These are phyloP conservation scores for Knipowitschia caucasica DNA, from an alignment of 2,797 vertebrate species.

Conservation along the genomic window DNA sequence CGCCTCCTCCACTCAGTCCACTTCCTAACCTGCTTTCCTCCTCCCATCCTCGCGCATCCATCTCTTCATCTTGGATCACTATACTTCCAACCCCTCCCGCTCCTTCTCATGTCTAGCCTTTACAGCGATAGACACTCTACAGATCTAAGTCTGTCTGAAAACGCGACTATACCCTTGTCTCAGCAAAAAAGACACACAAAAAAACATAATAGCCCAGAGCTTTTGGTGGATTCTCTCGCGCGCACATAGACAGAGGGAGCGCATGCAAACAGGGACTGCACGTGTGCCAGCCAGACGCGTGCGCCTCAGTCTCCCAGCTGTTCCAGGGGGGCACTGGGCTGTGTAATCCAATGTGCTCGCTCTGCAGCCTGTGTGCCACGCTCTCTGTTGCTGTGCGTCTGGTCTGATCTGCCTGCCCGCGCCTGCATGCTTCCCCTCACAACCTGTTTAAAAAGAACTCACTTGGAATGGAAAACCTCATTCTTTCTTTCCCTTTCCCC, in stretches of 20 bases:
- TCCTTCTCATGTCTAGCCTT: conserved; percentile 31
- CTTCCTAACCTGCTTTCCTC: conserved; percentile 24
- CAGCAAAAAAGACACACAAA: too few species aligned
- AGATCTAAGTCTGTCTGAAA: conserved; percentile 40
- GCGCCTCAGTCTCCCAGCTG: conserved; percentile 65
- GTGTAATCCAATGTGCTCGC: conserved; percentile 73
- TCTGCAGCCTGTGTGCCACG: conserved; percentile 65
- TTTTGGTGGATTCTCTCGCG: conserved; percentile 8
- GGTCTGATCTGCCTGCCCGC: conserved; percentile 80
- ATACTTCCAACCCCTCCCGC: conserved; percentile 2
- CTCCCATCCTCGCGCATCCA: conserved; percentile 39
- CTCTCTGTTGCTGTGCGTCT: conserved; percentile 80
- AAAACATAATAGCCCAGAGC: too few species aligned
- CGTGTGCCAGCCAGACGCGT: conserved; percentile 51
- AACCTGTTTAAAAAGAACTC: conserved; percentile 63
- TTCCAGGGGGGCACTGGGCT: conserved; percentile 58
- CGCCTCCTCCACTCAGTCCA: conserved; percentile 50
- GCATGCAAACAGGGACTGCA: conserved; percentile 58
- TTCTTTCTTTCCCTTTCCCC: not conserved
- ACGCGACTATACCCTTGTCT: too few species aligned
- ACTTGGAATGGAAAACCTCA: not conserved
- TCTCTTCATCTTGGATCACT: conserved; percentile 50
- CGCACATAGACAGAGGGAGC: conserved; percentile 21
- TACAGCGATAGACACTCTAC: conserved; percentile 31
- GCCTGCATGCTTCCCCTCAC: conserved; percentile 47